phyloP scores from a whole-genome alignment of 2,888 invertebrate genomes.

The Arctia plantaginis region DNA sequence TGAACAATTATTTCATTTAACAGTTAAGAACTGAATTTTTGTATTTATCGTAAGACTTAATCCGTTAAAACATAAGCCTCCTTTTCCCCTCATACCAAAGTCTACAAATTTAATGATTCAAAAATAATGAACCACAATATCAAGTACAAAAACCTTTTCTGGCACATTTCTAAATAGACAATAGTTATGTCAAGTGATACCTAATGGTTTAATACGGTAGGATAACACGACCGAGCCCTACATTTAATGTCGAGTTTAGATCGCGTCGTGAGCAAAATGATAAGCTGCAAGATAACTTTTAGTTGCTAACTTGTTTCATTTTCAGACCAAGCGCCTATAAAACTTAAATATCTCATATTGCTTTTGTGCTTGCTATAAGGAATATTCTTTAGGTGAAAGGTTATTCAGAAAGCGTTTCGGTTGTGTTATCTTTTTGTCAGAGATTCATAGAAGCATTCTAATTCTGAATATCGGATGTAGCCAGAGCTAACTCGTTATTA shows the following conservation, averaged over 20 bases:
- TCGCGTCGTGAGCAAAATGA: slow-evolving; percentile 44
- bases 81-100: background rate
- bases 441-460: background rate
- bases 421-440: background rate
- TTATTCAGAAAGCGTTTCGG: background rate
- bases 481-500: background rate
- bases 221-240: slow-evolving; percentile 37
- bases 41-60: background rate
- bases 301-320: slow-evolving; percentile 26
- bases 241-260: slow-evolving; percentile 42
- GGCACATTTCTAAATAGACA: slow-evolving; percentile 23
- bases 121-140: background rate
- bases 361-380: slow-evolving; percentile 4
- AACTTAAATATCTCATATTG: background rate
- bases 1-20: no score
- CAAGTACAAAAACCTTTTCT: background rate
- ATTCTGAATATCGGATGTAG: background rate
- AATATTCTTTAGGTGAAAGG: background rate
- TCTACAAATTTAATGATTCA: background rate
- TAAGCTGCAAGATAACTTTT: slow-evolving; percentile 49
- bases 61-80: background rate
- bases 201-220: slow-evolving; percentile 28
- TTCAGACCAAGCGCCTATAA: slow-evolving; percentile 1
- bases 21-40: no score
- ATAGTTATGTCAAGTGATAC: slow-evolving; percentile 40